phyloP scores from a whole-genome alignment of 2,113 vertebrate genomes.

The Mandrillus leucophaeus region DNA sequence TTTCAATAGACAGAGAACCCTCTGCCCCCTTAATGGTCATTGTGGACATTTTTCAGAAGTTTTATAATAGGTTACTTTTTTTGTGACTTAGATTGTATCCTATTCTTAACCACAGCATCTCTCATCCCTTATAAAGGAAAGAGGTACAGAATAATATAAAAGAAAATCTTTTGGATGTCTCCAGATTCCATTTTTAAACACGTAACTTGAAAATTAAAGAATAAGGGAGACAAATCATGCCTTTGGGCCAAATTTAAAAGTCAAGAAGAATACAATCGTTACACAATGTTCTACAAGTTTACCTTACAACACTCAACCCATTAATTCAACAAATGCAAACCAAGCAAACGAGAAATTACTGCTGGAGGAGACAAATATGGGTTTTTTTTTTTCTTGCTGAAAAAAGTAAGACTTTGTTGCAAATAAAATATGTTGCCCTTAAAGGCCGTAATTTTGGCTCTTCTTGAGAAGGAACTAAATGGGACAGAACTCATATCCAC shows the following conservation, averaged over 20 bases:
- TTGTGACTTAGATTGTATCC: background rate
- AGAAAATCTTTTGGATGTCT: background rate
- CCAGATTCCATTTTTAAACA: background rate
- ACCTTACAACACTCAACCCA: background rate
- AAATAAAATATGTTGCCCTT: background rate
- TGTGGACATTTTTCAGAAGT: background rate
- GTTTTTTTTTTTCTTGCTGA: background rate
- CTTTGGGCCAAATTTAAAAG: background rate
- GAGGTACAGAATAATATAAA: background rate
- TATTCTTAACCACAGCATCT: background rate
- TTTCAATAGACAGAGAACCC: background rate
- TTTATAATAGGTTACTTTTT: background rate
- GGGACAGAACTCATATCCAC: background rate
- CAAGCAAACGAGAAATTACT: background rate
- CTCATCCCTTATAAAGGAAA: background rate
- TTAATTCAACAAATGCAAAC: constrained; percentile 13
- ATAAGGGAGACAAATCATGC: background rate
- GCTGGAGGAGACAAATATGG: background rate
- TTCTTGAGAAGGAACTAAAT: background rate
- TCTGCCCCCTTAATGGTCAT: background rate
- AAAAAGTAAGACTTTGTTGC: background rate
- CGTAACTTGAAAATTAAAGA: background rate
- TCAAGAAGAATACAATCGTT: background rate
- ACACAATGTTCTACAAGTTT: background rate
- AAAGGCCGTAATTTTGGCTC: background rate